phyloP scores from a whole-genome alignment of 2,113 vertebrate genomes.

The Eidolon helvum region DNA sequence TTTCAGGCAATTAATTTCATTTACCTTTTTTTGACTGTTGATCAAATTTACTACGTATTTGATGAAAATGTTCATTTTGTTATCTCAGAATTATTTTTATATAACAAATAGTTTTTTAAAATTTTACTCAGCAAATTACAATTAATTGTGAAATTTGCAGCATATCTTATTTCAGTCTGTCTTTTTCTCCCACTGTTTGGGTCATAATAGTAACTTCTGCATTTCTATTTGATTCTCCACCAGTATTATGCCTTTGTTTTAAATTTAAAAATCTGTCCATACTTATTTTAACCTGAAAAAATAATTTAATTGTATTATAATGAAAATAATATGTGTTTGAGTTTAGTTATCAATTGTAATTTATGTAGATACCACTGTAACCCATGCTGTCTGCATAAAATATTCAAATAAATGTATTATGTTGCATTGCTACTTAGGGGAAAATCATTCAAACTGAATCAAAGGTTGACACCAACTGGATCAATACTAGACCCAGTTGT shows the following conservation, averaged over 20 bases:
- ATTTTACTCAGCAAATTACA: neutral
- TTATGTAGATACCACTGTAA: neutral
- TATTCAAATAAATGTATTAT: neutral
- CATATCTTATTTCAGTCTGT: neutral
- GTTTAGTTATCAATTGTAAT: neutral
- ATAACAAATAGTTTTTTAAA: neutral
- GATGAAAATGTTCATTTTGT: neutral
- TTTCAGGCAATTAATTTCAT: neutral
- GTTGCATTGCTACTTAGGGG: neutral
- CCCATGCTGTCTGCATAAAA: neutral
- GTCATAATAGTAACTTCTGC: neutral
- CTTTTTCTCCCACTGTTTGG: neutral
- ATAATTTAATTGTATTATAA: conserved; percentile 1
- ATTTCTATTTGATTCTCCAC: neutral
- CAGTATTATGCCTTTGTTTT: neutral
- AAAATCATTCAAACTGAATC: conserved; percentile 15
- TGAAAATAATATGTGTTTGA: neutral
- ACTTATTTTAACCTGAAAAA: conserved; percentile 1
- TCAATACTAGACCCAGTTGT: no score
- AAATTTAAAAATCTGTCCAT: neutral
- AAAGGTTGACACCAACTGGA: neutral
- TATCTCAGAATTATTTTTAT: neutral
- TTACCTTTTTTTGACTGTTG: neutral
- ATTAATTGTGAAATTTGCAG: neutral
- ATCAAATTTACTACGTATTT: neutral